phyloP scores from a whole-genome alignment of 2,888 invertebrate genomes.

The Hybos culiciformis region DNA sequence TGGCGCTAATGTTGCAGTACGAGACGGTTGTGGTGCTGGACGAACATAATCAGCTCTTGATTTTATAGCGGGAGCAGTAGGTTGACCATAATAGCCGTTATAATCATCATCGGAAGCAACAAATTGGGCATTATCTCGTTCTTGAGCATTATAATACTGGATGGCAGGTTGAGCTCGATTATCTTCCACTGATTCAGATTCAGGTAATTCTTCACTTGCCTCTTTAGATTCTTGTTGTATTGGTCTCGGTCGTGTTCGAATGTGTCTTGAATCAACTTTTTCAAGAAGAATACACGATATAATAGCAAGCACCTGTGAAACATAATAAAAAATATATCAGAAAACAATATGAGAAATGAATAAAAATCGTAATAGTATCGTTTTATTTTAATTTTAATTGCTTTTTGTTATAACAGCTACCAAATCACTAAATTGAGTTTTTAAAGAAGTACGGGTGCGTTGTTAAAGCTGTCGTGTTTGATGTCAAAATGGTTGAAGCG shows the following conservation, averaged over 20 bases:
- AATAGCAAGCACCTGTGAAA: no score
- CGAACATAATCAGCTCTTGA: slow-evolving; percentile 15
- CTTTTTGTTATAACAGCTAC: no score
- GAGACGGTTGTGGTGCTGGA: slow-evolving; percentile 12
- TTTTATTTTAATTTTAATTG: no score
- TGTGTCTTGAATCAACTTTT: slow-evolving; percentile 22
- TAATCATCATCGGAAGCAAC: slow-evolving; percentile 36
- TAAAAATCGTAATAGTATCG: no score
- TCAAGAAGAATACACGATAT: no score
- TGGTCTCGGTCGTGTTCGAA: slow-evolving; percentile 35
- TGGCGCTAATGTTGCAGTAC: slow-evolving; percentile 21
- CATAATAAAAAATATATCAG: no score
- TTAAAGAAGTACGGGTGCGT: no score
- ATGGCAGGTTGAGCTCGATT: slow-evolving; percentile 27
- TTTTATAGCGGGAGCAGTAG: slow-evolving; percentile 12
- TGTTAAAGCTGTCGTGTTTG: no score
- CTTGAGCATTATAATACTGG: slow-evolving; percentile 33
- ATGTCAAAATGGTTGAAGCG: no score
- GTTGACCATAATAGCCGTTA: slow-evolving; percentile 37
- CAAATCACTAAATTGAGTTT: no score
- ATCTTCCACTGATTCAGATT: slow-evolving; percentile 34
- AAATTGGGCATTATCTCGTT: slow-evolving; percentile 28
- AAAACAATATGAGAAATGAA: no score
- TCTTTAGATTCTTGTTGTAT: slow-evolving; percentile 9
- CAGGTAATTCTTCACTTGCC: slow-evolving; percentile 17